A percentile compares a stretch with the other conserved stretches of the same genome.
Conservation (phyloP, 2,113 vertebrate genomes). For the Hippocampus guttulatus region DNA sequence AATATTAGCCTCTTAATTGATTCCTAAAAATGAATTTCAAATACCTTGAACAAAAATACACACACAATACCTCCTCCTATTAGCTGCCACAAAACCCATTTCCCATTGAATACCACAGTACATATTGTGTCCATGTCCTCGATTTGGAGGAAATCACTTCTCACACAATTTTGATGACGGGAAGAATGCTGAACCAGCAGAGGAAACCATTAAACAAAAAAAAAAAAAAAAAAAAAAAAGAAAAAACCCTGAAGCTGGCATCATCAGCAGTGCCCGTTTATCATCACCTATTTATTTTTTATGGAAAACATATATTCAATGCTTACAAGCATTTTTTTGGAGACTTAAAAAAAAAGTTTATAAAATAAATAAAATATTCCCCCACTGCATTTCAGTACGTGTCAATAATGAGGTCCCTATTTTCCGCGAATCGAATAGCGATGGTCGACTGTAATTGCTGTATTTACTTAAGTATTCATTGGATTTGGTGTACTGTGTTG, state of each 20-base stretch:
- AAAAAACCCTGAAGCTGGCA: not conserved
- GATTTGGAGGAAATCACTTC: not conserved
- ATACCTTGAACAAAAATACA: no score
- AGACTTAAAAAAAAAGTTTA: no score
- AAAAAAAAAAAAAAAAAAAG: constrained; percentile 2
- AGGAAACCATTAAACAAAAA: constrained; percentile 25
- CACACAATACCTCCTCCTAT: not conserved
- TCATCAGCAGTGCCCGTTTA: not conserved
- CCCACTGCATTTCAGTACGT: no score
- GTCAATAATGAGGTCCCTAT: no score
- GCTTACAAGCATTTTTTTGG: no score
- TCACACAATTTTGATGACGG: not conserved
- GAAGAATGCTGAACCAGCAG: constrained; percentile 2
- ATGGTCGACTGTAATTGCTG: not conserved
- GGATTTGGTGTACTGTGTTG: not conserved
- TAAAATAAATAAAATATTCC: no score
- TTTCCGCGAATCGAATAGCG: no score
- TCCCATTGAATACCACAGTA: not conserved
- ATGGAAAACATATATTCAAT: no score
- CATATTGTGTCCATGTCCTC: not conserved
- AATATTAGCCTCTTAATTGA: no score
- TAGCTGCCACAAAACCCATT: not conserved
- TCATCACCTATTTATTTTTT: no score
- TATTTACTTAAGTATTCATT: not conserved
- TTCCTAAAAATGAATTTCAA: no score